A percentile compares a stretch with the other conserved stretches of the same genome.
Conservation (phyloP, 2,888 invertebrate genomes). For the Melinopterus prodromus region DNA sequence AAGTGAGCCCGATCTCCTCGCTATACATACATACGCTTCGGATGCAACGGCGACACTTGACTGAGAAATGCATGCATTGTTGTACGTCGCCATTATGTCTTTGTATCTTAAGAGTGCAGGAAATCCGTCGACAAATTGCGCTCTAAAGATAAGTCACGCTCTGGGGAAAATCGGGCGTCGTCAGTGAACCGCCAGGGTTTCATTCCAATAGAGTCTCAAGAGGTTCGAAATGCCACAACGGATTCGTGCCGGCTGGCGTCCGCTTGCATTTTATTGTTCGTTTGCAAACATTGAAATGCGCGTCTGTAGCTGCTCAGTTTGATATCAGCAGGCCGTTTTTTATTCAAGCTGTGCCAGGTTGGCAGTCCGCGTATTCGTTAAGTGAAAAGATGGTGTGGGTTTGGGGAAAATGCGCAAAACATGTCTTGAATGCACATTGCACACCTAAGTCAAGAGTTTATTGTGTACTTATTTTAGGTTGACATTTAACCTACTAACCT, state of each 20-base stretch:
- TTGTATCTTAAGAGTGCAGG: constrained; percentile 16
- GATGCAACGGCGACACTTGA: constrained; percentile 15
- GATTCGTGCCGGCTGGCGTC: background rate
- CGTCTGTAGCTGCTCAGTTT: background rate
- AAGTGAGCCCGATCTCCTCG: background rate
- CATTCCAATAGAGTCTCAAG: background rate
- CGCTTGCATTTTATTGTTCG: background rate
- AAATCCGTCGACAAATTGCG: constrained; percentile 21
- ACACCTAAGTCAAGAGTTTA: no score
- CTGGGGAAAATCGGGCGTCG: background rate
- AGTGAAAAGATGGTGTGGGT: no score
- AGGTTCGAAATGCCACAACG: background rate
- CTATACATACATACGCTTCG: background rate
- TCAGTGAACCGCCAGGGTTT: background rate
- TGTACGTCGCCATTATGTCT: constrained; percentile 24
- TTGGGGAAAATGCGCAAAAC: no score
- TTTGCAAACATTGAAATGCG: background rate
- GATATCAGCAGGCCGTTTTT: background rate
- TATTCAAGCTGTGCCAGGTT: no score
- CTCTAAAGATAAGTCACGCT: constrained; percentile 28
- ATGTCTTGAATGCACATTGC: no score
- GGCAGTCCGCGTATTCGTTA: no score
- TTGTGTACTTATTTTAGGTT: no score
- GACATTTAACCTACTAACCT: no score
- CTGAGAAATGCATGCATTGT: constrained; percentile 17